These are phyloP conservation scores for Luperina testacea DNA, from an alignment of 2,888 invertebrate genomes.

Conservation along the genomic window DNA sequence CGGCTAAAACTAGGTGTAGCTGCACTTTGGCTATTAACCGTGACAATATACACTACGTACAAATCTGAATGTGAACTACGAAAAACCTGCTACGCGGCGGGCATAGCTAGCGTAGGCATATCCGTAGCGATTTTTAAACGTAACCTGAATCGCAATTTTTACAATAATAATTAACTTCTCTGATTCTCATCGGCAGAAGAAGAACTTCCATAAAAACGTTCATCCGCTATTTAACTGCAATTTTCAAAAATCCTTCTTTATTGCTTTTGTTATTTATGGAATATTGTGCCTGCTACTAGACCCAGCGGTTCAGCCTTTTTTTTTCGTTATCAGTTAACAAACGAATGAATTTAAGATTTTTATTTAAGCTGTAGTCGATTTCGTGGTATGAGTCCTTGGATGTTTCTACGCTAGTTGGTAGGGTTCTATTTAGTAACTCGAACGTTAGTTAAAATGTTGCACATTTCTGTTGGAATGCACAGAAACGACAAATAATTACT, in stretches of 20 bases:
- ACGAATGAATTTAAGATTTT: background rate
- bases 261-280: background rate
- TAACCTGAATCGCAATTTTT: background rate
- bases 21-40: too few species aligned
- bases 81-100: constrained; percentile 36
- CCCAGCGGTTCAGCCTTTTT: background rate
- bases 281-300: background rate
- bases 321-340: background rate
- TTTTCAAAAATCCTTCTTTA: background rate
- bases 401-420: background rate
- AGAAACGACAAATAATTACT: constrained; percentile 21
- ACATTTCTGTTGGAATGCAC: background rate
- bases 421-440: background rate
- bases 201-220: background rate
- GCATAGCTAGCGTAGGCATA: constrained; percentile 28
- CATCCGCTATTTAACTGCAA: background rate
- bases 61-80: background rate
- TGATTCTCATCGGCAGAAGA: background rate
- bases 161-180: too few species aligned
- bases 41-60: too few species aligned
- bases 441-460: background rate
- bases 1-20: too few species aligned
- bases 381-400: background rate
- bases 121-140: constrained; percentile 14
- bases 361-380: background rate